Conservation (phyloP, 2,113 vertebrate genomes). For the Tamias sibiricus region DNA sequence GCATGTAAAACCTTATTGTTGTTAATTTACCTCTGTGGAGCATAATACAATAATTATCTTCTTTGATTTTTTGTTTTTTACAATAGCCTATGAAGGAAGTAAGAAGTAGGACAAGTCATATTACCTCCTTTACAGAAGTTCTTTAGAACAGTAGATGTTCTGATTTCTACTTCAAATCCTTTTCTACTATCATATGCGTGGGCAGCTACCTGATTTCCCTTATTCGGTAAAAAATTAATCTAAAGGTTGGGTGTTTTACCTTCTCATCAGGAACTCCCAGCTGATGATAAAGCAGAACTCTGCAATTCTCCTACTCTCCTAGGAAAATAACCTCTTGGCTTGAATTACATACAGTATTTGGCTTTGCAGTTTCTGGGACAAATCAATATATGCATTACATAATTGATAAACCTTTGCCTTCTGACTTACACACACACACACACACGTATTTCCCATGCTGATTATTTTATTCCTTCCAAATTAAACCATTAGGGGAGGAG, state of each 20-base stretch:
- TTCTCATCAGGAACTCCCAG: background rate
- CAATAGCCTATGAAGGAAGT: background rate
- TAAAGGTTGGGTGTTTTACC: background rate
- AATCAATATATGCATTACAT: background rate
- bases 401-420: background rate
- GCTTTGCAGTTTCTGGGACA: background rate
- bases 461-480: background rate
- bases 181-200: too few species aligned
- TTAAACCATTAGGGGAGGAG: background rate
- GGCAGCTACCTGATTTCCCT: background rate
- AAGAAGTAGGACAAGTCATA: constrained; percentile 7
- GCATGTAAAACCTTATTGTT: background rate
- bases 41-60: background rate
- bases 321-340: background rate
- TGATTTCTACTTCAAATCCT: background rate
- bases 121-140: background rate
- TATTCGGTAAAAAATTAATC: background rate
- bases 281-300: background rate
- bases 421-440: background rate
- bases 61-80: background rate
- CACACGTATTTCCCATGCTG: background rate
- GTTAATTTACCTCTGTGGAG: background rate
- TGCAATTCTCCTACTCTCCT: background rate
- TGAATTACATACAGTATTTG: background rate
- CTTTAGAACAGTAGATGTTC: background rate